phyloP scores from a whole-genome alignment of 2,888 invertebrate genomes.

The Metacarcinus magister region DNA sequence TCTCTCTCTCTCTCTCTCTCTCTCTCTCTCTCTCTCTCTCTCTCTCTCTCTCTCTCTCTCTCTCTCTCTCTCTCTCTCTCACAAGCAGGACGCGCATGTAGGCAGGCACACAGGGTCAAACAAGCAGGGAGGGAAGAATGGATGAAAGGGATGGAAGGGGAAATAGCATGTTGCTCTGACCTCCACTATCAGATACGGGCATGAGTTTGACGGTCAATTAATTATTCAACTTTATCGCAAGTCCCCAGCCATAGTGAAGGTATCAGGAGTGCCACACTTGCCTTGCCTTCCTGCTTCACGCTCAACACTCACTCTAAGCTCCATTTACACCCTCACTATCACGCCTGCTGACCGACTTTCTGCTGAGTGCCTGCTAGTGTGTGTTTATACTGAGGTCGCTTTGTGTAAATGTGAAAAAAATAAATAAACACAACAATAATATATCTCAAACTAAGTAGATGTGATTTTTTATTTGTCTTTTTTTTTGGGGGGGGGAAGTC shows the following conservation, averaged over 20 bases:
- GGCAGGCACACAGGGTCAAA: background rate
- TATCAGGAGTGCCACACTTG: background rate
- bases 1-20: background rate
- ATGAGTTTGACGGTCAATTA: background rate
- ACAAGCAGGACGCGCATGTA: background rate
- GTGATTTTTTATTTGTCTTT: too few species aligned
- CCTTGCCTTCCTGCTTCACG: background rate
- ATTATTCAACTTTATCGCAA: background rate
- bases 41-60: constrained; percentile 20
- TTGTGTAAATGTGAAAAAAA: too few species aligned
- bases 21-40: constrained; percentile 2
- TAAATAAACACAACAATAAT: too few species aligned
- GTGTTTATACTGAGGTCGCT: too few species aligned
- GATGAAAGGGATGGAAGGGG: background rate
- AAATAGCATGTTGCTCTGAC: background rate
- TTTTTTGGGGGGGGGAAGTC: too few species aligned
- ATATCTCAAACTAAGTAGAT: too few species aligned
- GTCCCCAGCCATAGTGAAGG: background rate
- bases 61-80: constrained; percentile 1
- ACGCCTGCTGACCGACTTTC: too few species aligned
- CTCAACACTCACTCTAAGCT: background rate
- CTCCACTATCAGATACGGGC: background rate
- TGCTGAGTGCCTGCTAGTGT: too few species aligned
- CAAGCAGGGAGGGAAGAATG: background rate
- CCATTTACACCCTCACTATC: too few species aligned